phyloP scores from a whole-genome alignment of 2,888 invertebrate species.

The Eremobia ochroleuca region DNA sequence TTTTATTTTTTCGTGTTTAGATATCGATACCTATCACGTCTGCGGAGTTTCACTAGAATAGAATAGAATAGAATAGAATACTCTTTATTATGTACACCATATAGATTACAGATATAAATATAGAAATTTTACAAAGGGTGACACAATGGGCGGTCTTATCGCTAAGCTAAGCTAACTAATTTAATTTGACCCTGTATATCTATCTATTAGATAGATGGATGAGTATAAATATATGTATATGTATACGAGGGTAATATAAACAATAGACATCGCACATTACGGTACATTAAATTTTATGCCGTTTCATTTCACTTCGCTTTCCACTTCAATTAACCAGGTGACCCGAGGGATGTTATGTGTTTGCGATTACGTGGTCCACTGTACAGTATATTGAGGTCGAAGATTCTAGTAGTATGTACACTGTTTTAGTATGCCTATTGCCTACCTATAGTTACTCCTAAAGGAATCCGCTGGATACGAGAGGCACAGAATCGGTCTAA shows the following conservation, averaged over 20 bases:
- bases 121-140: no score
- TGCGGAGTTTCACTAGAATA: no score
- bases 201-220: not conserved
- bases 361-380: slow-evolving; percentile 17
- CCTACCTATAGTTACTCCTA: not conserved
- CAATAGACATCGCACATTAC: slow-evolving; percentile 36
- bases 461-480: no score
- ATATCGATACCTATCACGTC: no score
- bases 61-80: no score
- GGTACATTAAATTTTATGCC: slow-evolving; percentile 58
- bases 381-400: slow-evolving; percentile 22
- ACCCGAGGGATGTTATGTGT: slow-evolving; percentile 47
- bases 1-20: no score
- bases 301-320: slow-evolving; percentile 56
- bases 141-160: no score
- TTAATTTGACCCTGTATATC: not conserved
- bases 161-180: no score
- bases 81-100: no score
- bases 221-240: not conserved
- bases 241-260: slow-evolving; percentile 21
- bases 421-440: not conserved
- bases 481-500: not conserved
- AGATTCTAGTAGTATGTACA: slow-evolving; percentile 15
- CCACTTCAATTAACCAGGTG: slow-evolving; percentile 56
- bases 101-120: no score